Evolutionary conservation across 2,888 invertebrate genomes (phyloP).

Genomic region (Nemotelus nigrinus): DNA sequence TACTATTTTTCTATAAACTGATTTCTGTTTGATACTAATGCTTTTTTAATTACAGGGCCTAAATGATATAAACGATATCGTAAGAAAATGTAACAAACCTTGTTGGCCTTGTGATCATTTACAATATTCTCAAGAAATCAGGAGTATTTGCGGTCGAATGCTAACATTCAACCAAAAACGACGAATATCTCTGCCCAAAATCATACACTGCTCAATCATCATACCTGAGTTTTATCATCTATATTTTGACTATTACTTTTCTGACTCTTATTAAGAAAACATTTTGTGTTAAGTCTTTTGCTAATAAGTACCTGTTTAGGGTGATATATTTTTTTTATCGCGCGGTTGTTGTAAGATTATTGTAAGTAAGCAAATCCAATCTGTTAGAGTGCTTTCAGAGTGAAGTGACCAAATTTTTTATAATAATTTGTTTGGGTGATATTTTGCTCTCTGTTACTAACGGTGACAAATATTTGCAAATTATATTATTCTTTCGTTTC

Average conservation of each 20-base stretch:
- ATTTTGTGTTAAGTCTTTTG: neutral
- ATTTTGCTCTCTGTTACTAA: too few relatives aligned
- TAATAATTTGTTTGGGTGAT: too few relatives aligned
- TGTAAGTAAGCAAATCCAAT: too few relatives aligned
- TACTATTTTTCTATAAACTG: neutral
- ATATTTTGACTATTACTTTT: conserved; percentile 61
- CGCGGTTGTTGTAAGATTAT: too few relatives aligned
- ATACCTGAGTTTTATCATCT: conserved; percentile 57
- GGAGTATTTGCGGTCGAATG: conserved; percentile 57
- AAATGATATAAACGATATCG: neutral
- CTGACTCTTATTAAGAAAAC: conserved; percentile 7
- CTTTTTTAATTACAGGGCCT: conserved; percentile 4
- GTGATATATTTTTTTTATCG: too few relatives aligned
- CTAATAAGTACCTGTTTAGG: too few relatives aligned
- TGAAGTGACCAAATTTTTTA: too few relatives aligned
- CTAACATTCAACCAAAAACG: conserved; percentile 56
- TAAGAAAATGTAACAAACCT: neutral
- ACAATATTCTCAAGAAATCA: neutral
- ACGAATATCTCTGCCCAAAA: conserved; percentile 58
- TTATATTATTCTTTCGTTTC: too few relatives aligned
- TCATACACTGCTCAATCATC: conserved; percentile 55
- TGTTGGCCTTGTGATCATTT: conserved; percentile 10
- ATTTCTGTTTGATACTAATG: neutral
- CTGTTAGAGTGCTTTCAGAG: too few relatives aligned
- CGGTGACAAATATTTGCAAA: too few relatives aligned